A percentile compares a stretch with the other conserved stretches of the same genome.
Conservation (phyloP, 2,113 vertebrate genomes). For the Uria lomvia region DNA sequence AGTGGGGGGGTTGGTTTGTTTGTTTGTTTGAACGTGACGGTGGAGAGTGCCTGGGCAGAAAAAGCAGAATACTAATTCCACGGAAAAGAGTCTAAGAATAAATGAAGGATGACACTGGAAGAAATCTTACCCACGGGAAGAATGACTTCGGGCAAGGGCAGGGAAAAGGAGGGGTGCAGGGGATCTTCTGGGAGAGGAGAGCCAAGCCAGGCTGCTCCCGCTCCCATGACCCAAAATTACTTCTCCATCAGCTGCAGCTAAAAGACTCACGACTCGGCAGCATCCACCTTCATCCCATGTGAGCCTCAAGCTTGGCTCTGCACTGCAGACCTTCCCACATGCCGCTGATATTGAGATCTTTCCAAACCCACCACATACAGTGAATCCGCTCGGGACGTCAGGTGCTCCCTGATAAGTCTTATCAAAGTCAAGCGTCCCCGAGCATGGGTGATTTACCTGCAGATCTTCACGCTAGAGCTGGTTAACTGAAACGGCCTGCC, state of each 20-base stretch:
- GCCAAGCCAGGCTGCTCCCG: neutral
- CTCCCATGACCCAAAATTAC: neutral
- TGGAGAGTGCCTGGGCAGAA: neutral
- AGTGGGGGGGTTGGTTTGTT: neutral
- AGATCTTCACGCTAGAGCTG: neutral
- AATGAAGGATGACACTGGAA: neutral
- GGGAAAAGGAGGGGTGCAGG: neutral
- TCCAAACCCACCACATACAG: neutral
- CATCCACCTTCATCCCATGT: neutral
- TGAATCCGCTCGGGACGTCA: neutral
- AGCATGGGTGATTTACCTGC: neutral
- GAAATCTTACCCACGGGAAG: neutral
- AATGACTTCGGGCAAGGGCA: neutral
- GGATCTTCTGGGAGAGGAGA: neutral
- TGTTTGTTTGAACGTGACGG: neutral
- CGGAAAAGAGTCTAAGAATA: neutral
- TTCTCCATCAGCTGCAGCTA: neutral
- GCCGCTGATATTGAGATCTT: rapidly evolving
- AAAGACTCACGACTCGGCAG: neutral
- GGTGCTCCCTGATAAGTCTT: neutral
- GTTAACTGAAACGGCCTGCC: neutral
- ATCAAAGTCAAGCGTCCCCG: neutral
- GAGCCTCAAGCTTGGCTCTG: neutral
- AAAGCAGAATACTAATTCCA: neutral
- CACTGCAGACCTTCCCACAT: rapidly evolving